Conservation (phyloP, 1,140 invertebrate species). For the Lepeophtheirus salmonis region DNA sequence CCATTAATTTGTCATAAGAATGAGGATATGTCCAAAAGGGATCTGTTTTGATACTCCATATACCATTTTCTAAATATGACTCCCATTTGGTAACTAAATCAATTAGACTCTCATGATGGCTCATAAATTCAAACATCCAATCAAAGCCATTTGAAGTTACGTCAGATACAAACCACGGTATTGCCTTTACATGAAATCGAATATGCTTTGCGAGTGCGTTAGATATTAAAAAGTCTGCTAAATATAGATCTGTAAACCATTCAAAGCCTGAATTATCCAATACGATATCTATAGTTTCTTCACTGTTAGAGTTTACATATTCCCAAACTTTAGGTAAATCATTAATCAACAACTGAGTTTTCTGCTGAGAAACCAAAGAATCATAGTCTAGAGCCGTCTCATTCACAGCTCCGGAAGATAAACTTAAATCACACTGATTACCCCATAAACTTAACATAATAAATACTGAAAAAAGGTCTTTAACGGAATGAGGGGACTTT, state of each 20-base stretch:
- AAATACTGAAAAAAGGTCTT: not conserved
- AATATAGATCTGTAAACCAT: constrained; percentile 66
- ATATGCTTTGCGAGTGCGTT: constrained; percentile 46
- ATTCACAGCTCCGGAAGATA: not conserved
- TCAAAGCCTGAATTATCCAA: constrained; percentile 89
- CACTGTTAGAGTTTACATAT: not conserved
- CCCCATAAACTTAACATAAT: constrained; percentile 13
- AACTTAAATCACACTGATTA: constrained; percentile 17
- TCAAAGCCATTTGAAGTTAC: constrained; percentile 52
- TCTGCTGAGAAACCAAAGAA: not conserved
- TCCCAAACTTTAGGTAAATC: not conserved
- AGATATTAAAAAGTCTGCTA: constrained; percentile 55
- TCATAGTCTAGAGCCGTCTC: not conserved
- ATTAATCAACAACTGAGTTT: not conserved
- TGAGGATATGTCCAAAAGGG: constrained; percentile 73
- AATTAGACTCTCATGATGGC: constrained; percentile 14
- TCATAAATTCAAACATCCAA: constrained; percentile 34
- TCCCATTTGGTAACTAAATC: constrained; percentile 32
- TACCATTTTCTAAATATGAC: constrained; percentile 31
- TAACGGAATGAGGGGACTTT: not conserved
- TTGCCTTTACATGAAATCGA: constrained; percentile 64
- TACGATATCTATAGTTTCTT: constrained; percentile 43
- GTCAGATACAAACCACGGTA: constrained; percentile 95
- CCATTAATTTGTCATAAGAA: constrained; percentile 53
- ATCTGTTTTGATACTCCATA: constrained; percentile 33